Percentiles rank a stretch among this genome's conserved stretches.
These are phyloP conservation scores for Apteryx mantelli DNA, from an alignment of 2,113 vertebrate genomes.

Conservation along the genomic window DNA sequence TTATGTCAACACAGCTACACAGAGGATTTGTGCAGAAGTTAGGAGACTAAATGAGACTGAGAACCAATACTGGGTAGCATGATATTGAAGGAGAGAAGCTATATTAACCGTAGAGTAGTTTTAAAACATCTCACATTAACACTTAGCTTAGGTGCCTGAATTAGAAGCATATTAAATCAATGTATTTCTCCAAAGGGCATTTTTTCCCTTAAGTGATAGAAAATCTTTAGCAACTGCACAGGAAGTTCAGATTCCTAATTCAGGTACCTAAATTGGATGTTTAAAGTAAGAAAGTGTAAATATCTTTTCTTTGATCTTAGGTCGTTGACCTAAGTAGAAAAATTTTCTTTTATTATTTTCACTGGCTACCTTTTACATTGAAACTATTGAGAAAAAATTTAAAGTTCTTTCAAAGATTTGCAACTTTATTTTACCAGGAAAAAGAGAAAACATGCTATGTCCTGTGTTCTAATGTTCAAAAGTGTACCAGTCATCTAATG, in stretches of 20 bases:
- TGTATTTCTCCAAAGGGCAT: neutral
- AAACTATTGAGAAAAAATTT: neutral
- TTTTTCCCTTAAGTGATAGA: neutral
- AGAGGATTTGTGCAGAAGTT: neutral
- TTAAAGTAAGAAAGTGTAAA: neutral
- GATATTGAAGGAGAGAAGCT: neutral
- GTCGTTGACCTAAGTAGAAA: neutral
- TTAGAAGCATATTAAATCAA: neutral
- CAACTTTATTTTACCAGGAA: neutral
- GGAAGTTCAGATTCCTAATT: neutral
- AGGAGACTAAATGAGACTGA: neutral
- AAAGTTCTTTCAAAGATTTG: neutral
- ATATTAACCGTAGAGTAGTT: neutral
- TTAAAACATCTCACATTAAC: neutral
- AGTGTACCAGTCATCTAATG: neutral
- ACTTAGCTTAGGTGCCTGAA: neutral
- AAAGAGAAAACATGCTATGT: rapidly evolving
- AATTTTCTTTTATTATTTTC: neutral
- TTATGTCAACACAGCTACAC: neutral
- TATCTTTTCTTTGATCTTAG: neutral
- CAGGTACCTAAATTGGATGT: neutral
- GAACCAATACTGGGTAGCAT: neutral
- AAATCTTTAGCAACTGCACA: neutral
- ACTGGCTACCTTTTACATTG: neutral
- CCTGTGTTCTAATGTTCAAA: neutral